Evolutionary conservation across 2,888 invertebrate genomes (phyloP), one percentile per base, ranked within the genome.

Genomic region (Nymphalis polychloros): DNA sequence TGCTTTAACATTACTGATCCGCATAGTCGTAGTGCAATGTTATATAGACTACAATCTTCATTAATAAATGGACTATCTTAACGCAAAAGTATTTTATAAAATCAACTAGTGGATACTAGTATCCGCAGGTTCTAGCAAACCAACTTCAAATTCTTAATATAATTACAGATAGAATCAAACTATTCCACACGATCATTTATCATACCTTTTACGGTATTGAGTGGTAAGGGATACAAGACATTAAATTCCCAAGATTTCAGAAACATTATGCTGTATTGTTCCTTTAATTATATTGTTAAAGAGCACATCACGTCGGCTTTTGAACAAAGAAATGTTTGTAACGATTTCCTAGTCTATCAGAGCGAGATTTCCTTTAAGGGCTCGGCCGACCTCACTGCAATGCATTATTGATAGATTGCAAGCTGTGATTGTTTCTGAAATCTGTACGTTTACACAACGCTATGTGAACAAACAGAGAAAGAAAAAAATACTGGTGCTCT

Each of bases 361-460:
- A 70, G 65, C 63, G 72, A 69, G 64, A 65, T 72, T 72, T 72
- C 72, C 72, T 72, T 70, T 57, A 63, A 63, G 57, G 72, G 72
- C 59, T 68, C 63, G 63, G 16, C 64, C 47, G 63, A 60, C 41
- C 68, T 47, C 67, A 47, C 46, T 46, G 52, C 67, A 60, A 72
- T 75, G 75, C 73, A 75, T 75, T 75, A 75, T 75, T 75, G 75
- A 75, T 70, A 68, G 71, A 69, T 70, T 69, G 68, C 73, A 68
- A 71, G 72, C 71, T 70, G 67, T 57, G 68, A 68, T 64, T 70
- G 72, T 72, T 66, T 53, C 70, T 68, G 47, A 67, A 70, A 67
- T 67, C 55, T 49, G 35, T 64, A 49, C 48, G n/a, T 64, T 62
- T 57, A 52, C 57, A n/a, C 41, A 57, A 57, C 19, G 41, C 8